Percentiles rank a stretch among this genome's conserved stretches.
phyloP scores from a whole-genome alignment of 2,888 invertebrate species.

The Cerceris rybyensis region DNA sequence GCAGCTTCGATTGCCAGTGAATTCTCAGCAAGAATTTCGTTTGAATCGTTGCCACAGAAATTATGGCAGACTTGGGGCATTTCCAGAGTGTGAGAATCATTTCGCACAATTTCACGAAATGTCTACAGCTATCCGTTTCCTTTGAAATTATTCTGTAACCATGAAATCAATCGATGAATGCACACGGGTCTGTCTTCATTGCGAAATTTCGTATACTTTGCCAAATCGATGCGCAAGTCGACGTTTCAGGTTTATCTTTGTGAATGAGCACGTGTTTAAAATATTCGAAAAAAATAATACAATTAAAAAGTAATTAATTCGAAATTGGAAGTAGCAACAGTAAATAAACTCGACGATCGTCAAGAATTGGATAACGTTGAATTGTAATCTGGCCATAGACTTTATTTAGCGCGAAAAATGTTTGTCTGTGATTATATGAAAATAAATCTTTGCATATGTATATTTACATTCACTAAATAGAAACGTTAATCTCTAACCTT shows the following conservation, averaged over 20 bases:
- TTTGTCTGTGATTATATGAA: no score
- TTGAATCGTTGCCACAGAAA: constrained; percentile 41
- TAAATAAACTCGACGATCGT: constrained; percentile 11
- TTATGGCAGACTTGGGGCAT: constrained; percentile 20
- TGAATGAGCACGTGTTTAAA: neutral
- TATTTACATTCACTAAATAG: neutral
- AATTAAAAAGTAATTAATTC: constrained; percentile 27
- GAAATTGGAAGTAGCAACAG: neutral
- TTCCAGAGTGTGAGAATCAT: constrained; percentile 26
- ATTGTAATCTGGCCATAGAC: neutral
- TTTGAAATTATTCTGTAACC: no score
- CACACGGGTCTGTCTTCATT: no score
- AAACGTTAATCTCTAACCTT: neutral
- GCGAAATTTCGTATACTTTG: neutral
- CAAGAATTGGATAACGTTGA: neutral
- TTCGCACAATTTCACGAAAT: constrained; percentile 11
- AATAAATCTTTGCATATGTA: neutral
- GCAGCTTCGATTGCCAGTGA: constrained; percentile 8
- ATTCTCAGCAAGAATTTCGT: constrained; percentile 31
- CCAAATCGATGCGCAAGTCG: neutral
- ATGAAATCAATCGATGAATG: no score
- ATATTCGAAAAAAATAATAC: neutral
- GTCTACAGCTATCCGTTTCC: neutral
- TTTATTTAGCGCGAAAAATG: no score
- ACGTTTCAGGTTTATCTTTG: no score